Percentiles rank a stretch among this genome's conserved stretches.
Evolutionary conservation across 2,113 vertebrate species (phyloP).

Genomic region (Chloroceryle aenea): DNA sequence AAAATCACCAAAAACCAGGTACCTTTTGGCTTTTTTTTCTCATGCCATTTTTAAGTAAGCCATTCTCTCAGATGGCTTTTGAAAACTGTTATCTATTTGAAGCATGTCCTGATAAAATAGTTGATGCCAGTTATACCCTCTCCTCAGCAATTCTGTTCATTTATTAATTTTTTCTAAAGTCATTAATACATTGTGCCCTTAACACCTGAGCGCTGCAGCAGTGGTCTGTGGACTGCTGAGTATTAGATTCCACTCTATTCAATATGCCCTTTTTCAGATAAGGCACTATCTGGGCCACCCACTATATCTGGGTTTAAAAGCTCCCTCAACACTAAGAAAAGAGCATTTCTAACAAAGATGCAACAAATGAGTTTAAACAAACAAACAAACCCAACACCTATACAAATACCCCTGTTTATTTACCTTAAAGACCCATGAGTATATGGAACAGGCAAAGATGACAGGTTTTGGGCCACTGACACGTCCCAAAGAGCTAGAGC

Average conservation of each 20-base stretch:
- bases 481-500: not conserved
- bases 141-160: not conserved
- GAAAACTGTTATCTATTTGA: conserved; percentile 15
- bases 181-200: not conserved
- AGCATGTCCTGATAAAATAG: not conserved
- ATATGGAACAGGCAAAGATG: not conserved
- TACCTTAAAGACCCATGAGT: not conserved
- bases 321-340: not conserved
- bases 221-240: not conserved
- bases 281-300: conserved; percentile 33
- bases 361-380: not conserved
- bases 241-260: not conserved
- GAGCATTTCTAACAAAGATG: not conserved
- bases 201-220: not conserved
- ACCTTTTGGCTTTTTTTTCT: not conserved
- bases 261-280: not conserved
- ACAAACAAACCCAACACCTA: not conserved
- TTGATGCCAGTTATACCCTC: conserved; percentile 3
- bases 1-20: conserved; percentile 1
- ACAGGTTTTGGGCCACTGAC: not conserved
- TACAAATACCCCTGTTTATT: not conserved
- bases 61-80: conserved; percentile 12
- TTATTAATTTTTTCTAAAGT: conserved; percentile 1
- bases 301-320: not conserved
- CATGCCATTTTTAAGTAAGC: not conserved